phyloP scores from a whole-genome alignment of 2,888 invertebrate species.

The Sepioteuthis lessoniana region DNA sequence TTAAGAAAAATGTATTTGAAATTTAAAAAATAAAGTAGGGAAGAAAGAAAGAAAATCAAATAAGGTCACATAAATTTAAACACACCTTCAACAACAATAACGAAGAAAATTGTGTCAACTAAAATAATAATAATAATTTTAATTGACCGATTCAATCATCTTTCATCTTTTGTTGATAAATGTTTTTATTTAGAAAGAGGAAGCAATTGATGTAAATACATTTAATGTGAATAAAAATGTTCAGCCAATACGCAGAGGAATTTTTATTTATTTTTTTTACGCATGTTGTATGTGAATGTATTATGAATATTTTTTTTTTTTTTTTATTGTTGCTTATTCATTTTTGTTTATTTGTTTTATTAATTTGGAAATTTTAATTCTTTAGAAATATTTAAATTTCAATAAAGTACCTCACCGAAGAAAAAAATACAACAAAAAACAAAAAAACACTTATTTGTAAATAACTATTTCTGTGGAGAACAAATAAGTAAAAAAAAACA shows the following conservation, averaged over 20 bases:
- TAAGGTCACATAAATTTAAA: neutral
- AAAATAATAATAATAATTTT: neutral
- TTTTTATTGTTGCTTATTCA: too few species aligned
- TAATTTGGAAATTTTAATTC: too few species aligned
- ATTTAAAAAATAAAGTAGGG: neutral
- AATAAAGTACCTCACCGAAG: too few species aligned
- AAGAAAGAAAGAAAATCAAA: neutral
- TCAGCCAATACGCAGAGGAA: neutral
- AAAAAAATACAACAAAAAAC: too few species aligned
- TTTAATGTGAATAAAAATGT: neutral
- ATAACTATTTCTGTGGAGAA: neutral
- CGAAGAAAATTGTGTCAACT: neutral
- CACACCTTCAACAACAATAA: neutral
- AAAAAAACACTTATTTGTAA: neutral
- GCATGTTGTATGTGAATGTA: too few species aligned
- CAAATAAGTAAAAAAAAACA: neutral
- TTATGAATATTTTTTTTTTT: too few species aligned
- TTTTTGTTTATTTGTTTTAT: too few species aligned
- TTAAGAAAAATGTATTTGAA: neutral
- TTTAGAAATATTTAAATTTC: too few species aligned
- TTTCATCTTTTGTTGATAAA: neutral
- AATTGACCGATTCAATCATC: too few species aligned
- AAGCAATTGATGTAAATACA: neutral
- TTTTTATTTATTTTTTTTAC: neutral
- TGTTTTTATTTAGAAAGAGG: neutral